Evolutionary conservation across 2,888 invertebrate genomes (phyloP), one percentile per base, ranked within the genome.

Genomic region (Phlogophora meticulosa): DNA sequence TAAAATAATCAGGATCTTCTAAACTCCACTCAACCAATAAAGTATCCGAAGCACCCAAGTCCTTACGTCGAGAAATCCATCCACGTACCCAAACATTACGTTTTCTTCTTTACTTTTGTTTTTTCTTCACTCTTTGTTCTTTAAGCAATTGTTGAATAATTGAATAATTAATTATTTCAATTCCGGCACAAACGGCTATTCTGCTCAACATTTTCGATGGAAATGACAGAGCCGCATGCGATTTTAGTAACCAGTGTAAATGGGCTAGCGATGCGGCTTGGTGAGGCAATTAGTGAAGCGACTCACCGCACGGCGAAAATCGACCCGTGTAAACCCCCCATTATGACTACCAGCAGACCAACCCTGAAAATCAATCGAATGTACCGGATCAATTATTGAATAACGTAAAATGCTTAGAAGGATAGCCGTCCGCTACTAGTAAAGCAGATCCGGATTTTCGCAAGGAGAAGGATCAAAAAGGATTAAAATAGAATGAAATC

Each of bases 201-300:
- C 82, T 82, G 78, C 79, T 82, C 81, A 81, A 81, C 74, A 82
- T 82, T 83, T 83, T 82, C 79, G 79, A 77, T 36, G 67, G 79
- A 83, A 86, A 85, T 83, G 82, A 84, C 84, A 1, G 80, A 87
- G 80, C 80, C 82, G 85, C 85, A 83, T 86, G 84, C 83, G 85
- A 84, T 86, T 86, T 85, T 83, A 84, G 81, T 86, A 72, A 85
- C 77, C 85, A 1, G 82, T 85, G 84, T 82, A 84, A 86, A 85
- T 82, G 79, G 79, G 84, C 79, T 85, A 82, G 83, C 84, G 79
- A 84, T 84, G 81, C 80, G 81, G 82, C 76, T 81, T 83, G 79
- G 60, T 42, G n/a, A 45, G 58, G 67, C 67, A 52, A 69, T 63
- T 45, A 28, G 60, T 70, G 59, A 70, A 64, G 63, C 59, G 64